Evolutionary conservation across 2,888 invertebrate genomes (phyloP).

Genomic region (Drosophila kanekoi): DNA sequence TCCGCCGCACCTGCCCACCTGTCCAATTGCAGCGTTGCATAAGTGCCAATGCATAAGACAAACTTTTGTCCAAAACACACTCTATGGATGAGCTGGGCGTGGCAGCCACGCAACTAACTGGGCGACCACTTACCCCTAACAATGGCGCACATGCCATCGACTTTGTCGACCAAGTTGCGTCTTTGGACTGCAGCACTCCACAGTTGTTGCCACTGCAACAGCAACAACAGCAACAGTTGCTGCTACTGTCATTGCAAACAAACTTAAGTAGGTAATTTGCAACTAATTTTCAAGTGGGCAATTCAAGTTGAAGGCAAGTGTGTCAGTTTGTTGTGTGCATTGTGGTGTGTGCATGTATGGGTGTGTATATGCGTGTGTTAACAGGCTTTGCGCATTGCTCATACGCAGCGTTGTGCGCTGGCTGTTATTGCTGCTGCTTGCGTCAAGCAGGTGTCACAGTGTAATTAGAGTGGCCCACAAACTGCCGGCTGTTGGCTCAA

Average conservation of each 20-base stretch:
- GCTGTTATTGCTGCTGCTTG: constrained; percentile 17
- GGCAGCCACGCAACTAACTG: constrained; percentile 62
- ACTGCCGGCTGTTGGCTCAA: constrained; percentile 1
- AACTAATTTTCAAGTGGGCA: constrained; percentile 76
- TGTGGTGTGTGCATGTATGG: not conserved
- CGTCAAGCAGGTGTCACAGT: constrained; percentile 39
- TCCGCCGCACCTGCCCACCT: not conserved
- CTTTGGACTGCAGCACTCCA: constrained; percentile 25
- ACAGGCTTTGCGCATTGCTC: constrained; percentile 50
- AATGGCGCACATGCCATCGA: constrained; percentile 70
- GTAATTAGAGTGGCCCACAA: constrained; percentile 31
- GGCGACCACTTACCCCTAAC: constrained; percentile 41
- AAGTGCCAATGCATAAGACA: constrained; percentile 76
- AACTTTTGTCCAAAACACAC: constrained; percentile 60
- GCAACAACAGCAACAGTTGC: constrained; percentile 9
- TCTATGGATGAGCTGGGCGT: constrained; percentile 57
- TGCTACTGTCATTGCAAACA: constrained; percentile 62
- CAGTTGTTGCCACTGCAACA: constrained; percentile 18
- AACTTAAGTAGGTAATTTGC: constrained; percentile 80
- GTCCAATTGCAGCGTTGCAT: constrained; percentile 50
- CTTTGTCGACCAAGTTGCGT: constrained; percentile 39
- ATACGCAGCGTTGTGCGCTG: constrained; percentile 48
- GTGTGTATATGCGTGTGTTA: constrained; percentile 18
- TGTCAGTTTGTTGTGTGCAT: not conserved
- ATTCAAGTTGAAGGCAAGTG: constrained; percentile 50